Conservation (phyloP, 2,888 invertebrate species). For the Mylabris sibirica region DNA sequence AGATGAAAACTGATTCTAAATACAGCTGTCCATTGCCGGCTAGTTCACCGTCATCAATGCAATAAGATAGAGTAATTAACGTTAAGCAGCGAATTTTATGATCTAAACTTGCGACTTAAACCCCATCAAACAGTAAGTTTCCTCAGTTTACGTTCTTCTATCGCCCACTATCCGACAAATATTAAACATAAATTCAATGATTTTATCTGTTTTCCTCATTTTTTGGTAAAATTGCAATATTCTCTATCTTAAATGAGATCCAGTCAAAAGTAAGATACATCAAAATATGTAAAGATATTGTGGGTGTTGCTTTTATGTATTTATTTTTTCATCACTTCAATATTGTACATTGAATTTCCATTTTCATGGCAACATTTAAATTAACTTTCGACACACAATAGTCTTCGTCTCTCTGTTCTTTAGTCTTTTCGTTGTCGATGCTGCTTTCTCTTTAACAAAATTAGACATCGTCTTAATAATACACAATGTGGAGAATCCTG, state of each 20-base stretch:
- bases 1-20: conserved; percentile 2
- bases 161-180: background rate
- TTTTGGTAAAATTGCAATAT: background rate
- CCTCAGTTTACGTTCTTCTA: background rate
- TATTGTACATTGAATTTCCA: background rate
- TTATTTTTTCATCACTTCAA: background rate
- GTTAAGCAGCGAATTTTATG: background rate
- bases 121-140: background rate
- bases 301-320: background rate
- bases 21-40: background rate
- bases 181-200: conserved; percentile 6
- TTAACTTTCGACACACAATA: conserved; percentile 12
- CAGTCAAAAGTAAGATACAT: background rate
- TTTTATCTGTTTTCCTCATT: background rate
- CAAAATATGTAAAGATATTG: background rate
- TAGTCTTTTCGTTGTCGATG: background rate
- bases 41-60: background rate
- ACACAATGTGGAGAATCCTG: conserved; percentile 7
- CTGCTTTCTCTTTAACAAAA: conserved; percentile 1
- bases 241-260: conserved; percentile 7
- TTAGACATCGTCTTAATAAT: conserved; percentile 13
- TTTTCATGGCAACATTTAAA: background rate
- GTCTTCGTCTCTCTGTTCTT: background rate
- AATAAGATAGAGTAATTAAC: background rate
- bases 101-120: background rate